Evolutionary conservation across 2,888 invertebrate genomes (phyloP).

Genomic region (Drosophila neoperkinsi): DNA sequence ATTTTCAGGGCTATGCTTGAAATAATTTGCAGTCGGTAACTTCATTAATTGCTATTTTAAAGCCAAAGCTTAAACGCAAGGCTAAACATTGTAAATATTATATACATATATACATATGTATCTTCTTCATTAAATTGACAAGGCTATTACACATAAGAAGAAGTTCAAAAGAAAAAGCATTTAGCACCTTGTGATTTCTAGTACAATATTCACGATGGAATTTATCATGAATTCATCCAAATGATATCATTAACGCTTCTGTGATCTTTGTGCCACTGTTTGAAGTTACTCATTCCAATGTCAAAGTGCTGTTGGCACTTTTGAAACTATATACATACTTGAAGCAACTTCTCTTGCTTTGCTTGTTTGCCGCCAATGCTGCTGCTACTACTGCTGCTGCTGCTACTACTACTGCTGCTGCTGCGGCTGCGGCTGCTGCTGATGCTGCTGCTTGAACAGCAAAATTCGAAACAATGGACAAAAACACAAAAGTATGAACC

Average conservation of each 20-base stretch:
- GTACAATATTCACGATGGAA: not conserved
- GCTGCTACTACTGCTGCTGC: slow-evolving; percentile 33
- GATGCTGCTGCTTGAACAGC: slow-evolving; percentile 34
- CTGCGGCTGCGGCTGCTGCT: slow-evolving; percentile 29
- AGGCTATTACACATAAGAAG: not conserved
- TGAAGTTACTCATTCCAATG: slow-evolving; percentile 21
- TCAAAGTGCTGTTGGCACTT: slow-evolving; percentile 50
- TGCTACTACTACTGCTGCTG: slow-evolving; percentile 32
- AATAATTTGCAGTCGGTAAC: not conserved
- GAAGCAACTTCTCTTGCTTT: slow-evolving; percentile 56
- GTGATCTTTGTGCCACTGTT: slow-evolving; percentile 27
- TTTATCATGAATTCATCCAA: not conserved
- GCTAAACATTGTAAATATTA: not conserved
- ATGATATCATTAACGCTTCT: not conserved
- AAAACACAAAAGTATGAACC: slow-evolving; percentile 73
- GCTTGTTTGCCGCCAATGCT: slow-evolving; percentile 45
- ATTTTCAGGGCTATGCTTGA: not conserved
- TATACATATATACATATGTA: not conserved
- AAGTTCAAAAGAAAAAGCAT: not conserved
- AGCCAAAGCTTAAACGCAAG: not conserved
- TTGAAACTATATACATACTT: slow-evolving; percentile 39
- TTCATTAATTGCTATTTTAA: not conserved
- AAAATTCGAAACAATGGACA: slow-evolving; percentile 66
- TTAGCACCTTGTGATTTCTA: not conserved
- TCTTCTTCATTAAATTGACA: not conserved